Evolutionary conservation across 2,888 invertebrate genomes (phyloP).

Genomic region (Spodoptera picta): DNA sequence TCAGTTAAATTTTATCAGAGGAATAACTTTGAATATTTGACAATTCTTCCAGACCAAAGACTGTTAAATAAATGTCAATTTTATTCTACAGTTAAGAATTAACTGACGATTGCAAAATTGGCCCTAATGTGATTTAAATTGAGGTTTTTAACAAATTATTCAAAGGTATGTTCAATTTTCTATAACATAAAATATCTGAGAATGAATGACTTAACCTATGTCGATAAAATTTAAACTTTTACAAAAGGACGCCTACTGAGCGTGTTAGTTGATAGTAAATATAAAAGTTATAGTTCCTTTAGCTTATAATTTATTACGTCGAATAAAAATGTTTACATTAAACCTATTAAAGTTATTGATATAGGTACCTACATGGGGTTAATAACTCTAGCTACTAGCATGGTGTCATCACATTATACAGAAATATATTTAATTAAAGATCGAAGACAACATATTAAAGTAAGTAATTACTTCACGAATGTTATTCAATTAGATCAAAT

Average conservation of each 20-base stretch:
- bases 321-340: constrained; percentile 31
- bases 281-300: constrained; percentile 13
- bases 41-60: no score
- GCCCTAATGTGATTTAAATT: no score
- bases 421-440: constrained; percentile 3
- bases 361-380: constrained; percentile 27
- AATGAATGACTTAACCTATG: no score
- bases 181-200: constrained; percentile 1
- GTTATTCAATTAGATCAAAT: no score
- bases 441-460: no score
- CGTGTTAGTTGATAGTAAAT: constrained; percentile 24
- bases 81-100: no score
- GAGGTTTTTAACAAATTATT: no score
- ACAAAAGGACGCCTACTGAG: constrained; percentile 2
- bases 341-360: constrained; percentile 17
- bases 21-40: no score
- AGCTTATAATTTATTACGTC: constrained; percentile 16
- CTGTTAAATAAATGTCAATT: no score
- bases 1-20: no score
- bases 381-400: constrained; percentile 20
- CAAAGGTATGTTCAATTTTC: not conserved
- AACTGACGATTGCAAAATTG: no score
- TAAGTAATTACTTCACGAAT: no score
- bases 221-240: not conserved
- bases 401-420: constrained; percentile 26